Percentiles rank a stretch among this genome's conserved stretches.
Evolutionary conservation across 1,140 invertebrate genomes (phyloP).

Genomic region (Bombus soroeensis): DNA sequence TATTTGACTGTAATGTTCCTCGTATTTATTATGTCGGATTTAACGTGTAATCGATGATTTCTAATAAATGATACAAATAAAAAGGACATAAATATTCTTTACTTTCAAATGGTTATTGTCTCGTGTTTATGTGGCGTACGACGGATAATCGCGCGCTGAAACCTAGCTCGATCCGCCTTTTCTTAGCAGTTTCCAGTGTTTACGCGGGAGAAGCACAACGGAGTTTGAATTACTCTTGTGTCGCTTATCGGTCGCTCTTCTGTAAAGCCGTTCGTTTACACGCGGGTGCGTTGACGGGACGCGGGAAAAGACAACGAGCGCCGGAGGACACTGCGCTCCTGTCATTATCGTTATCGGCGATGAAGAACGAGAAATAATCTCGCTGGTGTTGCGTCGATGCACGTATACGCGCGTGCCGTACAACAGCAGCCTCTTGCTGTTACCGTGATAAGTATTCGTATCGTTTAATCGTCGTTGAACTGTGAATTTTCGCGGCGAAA

Average conservation of each 20-base stretch:
- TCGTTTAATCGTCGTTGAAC: background rate
- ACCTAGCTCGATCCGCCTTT: background rate
- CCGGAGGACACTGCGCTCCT: background rate
- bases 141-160: background rate
- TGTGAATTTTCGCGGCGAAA: background rate
- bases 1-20: background rate
- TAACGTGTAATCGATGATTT: background rate
- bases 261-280: conserved; percentile 17
- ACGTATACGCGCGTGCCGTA: background rate
- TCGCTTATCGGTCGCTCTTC: conserved; percentile 3
- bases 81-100: no score
- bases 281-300: conserved; percentile 13
- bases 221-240: conserved; percentile 18
- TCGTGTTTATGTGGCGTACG: no score
- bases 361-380: conserved; percentile 1
- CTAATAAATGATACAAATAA: no score
- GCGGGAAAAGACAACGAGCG: conserved; percentile 8
- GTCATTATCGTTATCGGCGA: conserved; percentile 17
- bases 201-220: background rate
- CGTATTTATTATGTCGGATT: background rate
- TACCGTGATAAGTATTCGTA: no score
- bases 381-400: background rate
- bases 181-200: background rate
- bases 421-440: background rate
- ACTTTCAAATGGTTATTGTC: no score